Evolutionary conservation across 92 coral and sea anemone species (phyloP).

Genomic region (Siderastrea siderea): DNA sequence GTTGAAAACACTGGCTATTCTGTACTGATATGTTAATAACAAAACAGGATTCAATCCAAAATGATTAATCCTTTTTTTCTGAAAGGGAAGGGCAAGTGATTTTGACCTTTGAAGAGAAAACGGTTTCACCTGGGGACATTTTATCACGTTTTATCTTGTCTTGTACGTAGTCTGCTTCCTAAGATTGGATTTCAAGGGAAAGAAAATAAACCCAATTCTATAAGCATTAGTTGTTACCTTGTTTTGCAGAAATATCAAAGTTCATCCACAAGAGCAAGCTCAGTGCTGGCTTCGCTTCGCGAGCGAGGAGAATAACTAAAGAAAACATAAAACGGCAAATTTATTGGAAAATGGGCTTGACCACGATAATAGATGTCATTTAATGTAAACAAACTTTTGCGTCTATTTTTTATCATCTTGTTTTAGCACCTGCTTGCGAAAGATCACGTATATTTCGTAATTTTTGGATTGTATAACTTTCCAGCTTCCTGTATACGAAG

Average conservation of each 20-base stretch:
- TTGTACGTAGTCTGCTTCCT: no score
- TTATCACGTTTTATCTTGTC: no score
- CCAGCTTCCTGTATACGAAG: neutral
- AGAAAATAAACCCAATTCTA: no score
- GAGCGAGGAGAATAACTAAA: conserved; percentile 7
- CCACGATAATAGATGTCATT: conserved; percentile 4
- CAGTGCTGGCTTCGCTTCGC: neutral
- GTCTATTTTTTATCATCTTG: neutral
- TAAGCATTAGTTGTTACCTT: no score
- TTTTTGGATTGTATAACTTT: neutral
- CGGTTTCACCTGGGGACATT: no score
- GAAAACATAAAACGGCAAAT: neutral
- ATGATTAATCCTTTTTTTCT: neutral
- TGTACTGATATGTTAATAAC: no score
- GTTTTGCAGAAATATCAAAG: no score
- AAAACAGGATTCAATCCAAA: no score
- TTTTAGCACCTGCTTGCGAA: neutral
- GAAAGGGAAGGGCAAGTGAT: neutral
- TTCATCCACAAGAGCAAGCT: neutral
- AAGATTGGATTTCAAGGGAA: no score
- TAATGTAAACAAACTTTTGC: neutral
- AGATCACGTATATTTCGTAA: neutral
- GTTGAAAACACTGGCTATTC: no score
- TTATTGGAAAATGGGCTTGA: neutral
- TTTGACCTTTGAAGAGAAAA: neutral